A percentile compares a stretch with the other conserved stretches of the same genome.
These are phyloP conservation scores for Ia io DNA, from an alignment of 2,113 vertebrate species.

Conservation along the genomic window DNA sequence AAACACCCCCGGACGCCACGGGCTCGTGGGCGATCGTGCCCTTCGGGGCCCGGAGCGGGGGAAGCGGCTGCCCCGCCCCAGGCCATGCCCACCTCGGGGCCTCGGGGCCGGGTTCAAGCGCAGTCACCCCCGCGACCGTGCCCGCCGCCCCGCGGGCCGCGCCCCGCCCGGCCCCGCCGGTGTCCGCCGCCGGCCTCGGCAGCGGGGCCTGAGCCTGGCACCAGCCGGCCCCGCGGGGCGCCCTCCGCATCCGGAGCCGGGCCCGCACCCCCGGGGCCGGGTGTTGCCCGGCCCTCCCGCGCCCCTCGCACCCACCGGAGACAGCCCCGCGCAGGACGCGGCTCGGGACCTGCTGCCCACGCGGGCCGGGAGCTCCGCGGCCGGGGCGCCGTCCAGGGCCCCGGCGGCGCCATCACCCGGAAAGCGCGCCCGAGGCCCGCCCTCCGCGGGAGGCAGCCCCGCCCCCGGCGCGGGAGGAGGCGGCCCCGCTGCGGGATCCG, in stretches of 20 bases:
- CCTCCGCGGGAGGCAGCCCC: not conserved
- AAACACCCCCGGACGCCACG: not conserved
- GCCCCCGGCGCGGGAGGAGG: not conserved
- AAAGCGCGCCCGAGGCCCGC: not conserved
- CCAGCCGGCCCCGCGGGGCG: not conserved
- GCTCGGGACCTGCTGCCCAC: not conserved
- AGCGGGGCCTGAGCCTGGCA: rapidly evolving
- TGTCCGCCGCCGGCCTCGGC: not conserved
- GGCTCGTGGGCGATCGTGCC: not conserved
- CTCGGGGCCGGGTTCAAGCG: too few species aligned
- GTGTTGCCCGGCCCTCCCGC: not conserved
- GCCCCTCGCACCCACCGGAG: not conserved
- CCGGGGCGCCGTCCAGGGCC: not conserved
- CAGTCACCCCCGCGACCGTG: not conserved
- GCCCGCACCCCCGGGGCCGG: not conserved
- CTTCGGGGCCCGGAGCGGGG: not conserved
- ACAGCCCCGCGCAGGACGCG: not conserved
- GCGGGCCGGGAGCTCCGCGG: not conserved
- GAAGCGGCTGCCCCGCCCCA: not conserved
- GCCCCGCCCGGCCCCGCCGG: not conserved
- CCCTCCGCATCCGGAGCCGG: not conserved
- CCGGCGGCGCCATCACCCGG: not conserved
- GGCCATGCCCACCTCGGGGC: not conserved
- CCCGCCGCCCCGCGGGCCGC: too few species aligned
- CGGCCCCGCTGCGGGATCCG: not conserved